Conservation (phyloP, 2,797 vertebrate species). For the Cichlasoma orientale region DNA sequence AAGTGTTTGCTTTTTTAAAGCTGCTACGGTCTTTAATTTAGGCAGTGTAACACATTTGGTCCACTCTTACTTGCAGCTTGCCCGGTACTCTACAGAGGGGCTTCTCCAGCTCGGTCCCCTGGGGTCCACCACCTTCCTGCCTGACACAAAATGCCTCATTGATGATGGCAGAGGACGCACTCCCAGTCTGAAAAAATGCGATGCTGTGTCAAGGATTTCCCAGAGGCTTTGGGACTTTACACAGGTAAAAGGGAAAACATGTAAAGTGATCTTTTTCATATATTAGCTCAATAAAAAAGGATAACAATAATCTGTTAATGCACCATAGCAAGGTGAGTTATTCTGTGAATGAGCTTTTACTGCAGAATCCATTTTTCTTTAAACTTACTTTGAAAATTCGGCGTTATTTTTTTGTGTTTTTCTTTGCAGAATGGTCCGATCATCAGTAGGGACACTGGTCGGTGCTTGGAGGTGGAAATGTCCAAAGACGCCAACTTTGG, state of each 20-base stretch:
- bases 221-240: constrained; percentile 98
- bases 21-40: background rate
- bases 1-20: constrained; percentile 5
- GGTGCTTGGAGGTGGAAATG: constrained; percentile 97
- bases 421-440: constrained; percentile 90
- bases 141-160: constrained; percentile 95
- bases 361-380: background rate
- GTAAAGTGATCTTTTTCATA: background rate
- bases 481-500: constrained; percentile 97
- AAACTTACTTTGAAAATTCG: background rate
- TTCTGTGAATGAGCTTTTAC: no score
- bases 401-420: background rate
- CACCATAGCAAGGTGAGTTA: no score
- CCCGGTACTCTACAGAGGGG: constrained; percentile 93
- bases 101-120: constrained; percentile 94
- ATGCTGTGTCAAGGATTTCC: constrained; percentile 83
- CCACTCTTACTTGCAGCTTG: constrained; percentile 81
- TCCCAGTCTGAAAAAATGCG: constrained; percentile 91
- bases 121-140: constrained; percentile 95
- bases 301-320: no score
- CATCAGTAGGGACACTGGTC: constrained; percentile 93
- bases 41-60: constrained; percentile 10
- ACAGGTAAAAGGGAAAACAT: constrained; percentile 80
- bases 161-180: constrained; percentile 90
- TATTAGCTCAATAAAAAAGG: background rate